Percentiles rank a stretch among this genome's conserved stretches.
Evolutionary conservation across 2,113 vertebrate species (phyloP).

Genomic region (Deroptyus accipitrinus): DNA sequence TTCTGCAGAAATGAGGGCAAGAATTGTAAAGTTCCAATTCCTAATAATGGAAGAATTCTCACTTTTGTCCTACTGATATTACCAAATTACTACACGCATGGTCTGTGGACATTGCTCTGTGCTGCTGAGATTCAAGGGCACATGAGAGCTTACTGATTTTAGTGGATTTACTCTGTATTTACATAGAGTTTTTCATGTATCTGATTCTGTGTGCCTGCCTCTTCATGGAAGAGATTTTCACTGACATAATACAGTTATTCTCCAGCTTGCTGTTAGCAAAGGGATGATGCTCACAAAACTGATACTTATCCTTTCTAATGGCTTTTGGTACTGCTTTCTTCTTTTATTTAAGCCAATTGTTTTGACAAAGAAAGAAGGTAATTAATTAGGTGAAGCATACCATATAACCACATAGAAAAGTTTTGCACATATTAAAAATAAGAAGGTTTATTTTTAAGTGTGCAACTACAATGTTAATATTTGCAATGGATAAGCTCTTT

Average conservation of each 20-base stretch:
- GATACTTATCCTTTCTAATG: neutral
- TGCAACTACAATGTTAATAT: neutral
- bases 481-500: neutral
- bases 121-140: neutral
- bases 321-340: neutral
- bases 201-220: neutral
- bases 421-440: neutral
- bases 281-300: neutral
- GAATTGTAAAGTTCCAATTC: neutral
- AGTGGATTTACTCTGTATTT: neutral
- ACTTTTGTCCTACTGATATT: neutral
- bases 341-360: neutral
- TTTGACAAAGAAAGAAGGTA: neutral
- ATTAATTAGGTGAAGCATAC: neutral
- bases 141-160: neutral
- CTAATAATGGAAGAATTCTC: neutral
- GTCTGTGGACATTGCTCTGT: neutral
- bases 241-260: neutral
- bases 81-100: neutral
- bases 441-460: neutral
- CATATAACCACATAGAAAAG: neutral
- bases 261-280: neutral
- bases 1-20: neutral
- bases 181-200: neutral
- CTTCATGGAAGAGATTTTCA: neutral